These are phyloP conservation scores for Melinaea menophilus DNA, from an alignment of 2,888 invertebrate genomes.

Conservation along the genomic window DNA sequence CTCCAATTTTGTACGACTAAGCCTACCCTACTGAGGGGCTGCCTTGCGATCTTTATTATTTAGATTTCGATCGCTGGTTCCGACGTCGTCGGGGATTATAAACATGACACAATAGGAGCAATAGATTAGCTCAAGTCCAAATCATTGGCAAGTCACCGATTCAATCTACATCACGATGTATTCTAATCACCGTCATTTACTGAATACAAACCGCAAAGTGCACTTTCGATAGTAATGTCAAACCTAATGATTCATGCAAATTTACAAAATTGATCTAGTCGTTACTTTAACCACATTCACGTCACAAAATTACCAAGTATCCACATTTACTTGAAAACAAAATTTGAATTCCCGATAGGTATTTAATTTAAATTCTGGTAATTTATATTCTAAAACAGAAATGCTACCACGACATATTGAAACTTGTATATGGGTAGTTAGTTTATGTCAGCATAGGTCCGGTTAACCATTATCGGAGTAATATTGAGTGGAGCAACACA, in stretches of 20 bases:
- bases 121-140: conserved; percentile 11
- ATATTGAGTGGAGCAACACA: conserved; percentile 46
- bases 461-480: conserved; percentile 41
- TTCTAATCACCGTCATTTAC: conserved; percentile 17
- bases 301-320: conserved; percentile 38
- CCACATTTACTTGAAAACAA: conserved; percentile 30
- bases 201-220: conserved; percentile 25
- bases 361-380: conserved; percentile 36
- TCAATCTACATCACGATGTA: conserved; percentile 11
- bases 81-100: conserved; percentile 30
- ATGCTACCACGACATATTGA: conserved; percentile 40
- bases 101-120: conserved; percentile 25
- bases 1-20: conserved; percentile 76
- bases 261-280: conserved; percentile 37
- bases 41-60: conserved; percentile 71
- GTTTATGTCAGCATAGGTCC: conserved; percentile 48
- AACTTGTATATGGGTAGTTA: conserved; percentile 40
- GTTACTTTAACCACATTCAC: conserved; percentile 36
- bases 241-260: conserved; percentile 34
- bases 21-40: conserved; percentile 64
- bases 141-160: conserved; percentile 18
- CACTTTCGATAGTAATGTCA: conserved; percentile 32
- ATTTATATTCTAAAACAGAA: conserved; percentile 47
- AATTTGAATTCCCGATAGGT: conserved; percentile 27
- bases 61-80: conserved; percentile 65